Percentiles rank a stretch among this genome's conserved stretches.
Evolutionary conservation across 2,797 vertebrate species (phyloP).

Genomic region (Sparidentex hasta): DNA sequence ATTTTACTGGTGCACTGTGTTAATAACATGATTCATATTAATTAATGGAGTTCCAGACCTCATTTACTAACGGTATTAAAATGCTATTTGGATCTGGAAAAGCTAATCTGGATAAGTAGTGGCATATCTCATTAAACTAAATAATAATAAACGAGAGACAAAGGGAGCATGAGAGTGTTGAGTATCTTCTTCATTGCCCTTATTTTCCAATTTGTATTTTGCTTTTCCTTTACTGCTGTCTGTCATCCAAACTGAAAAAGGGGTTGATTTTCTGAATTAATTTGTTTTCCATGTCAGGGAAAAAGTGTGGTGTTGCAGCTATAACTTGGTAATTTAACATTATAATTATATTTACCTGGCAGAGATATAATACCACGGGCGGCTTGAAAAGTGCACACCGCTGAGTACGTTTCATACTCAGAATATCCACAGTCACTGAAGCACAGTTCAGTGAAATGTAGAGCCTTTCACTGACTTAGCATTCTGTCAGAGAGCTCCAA

Average conservation of each 20-base stretch:
- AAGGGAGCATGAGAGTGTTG: neutral
- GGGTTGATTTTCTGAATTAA: neutral
- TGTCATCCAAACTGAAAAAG: slow-evolving; percentile 1
- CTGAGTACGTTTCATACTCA: slow-evolving; percentile 23
- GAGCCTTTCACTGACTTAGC: slow-evolving; percentile 61
- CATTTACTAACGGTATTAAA: neutral
- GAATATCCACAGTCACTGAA: slow-evolving; percentile 39
- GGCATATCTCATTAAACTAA: neutral
- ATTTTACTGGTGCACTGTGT: neutral
- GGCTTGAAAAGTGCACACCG: neutral
- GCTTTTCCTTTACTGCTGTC: neutral
- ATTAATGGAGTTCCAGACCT: neutral
- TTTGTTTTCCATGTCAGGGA: too few species aligned
- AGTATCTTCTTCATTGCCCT: neutral
- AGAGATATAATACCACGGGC: neutral
- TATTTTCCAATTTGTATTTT: neutral
- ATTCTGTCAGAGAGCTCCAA: slow-evolving; percentile 63
- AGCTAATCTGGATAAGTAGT: neutral
- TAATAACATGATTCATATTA: neutral
- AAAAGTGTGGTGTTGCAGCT: too few species aligned
- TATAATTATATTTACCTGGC: neutral
- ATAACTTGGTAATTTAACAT: neutral
- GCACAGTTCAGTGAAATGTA: slow-evolving; percentile 43
- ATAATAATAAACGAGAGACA: neutral
- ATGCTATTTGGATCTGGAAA: neutral